Conservation (phyloP, 53 echinoderm and acorn worm genomes). For the Mesocentrotus franciscanus region DNA sequence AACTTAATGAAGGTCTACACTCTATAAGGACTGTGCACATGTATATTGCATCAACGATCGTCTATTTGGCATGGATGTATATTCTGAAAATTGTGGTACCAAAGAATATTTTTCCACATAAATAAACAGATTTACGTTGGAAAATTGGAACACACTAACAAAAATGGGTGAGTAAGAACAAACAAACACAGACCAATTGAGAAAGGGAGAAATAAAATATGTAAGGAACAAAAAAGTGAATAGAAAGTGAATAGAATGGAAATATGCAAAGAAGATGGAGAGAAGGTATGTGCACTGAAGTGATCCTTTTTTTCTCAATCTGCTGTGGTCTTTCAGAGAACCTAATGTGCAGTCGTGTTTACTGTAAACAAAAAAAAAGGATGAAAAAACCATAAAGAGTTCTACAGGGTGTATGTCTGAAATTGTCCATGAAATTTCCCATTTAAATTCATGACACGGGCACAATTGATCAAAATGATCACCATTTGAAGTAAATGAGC, state of each 20-base stretch:
- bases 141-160: too few relatives aligned
- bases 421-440: neutral
- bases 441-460: neutral
- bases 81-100: too few relatives aligned
- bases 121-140: too few relatives aligned
- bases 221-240: neutral
- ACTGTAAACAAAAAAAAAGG: neutral
- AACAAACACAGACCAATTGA: neutral
- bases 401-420: neutral
- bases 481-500: neutral
- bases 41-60: too few relatives aligned
- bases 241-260: neutral
- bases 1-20: too few relatives aligned
- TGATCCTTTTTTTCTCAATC: too few relatives aligned
- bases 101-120: too few relatives aligned
- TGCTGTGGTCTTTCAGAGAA: too few relatives aligned
- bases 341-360: neutral
- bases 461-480: neutral
- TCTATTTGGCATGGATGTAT: too few relatives aligned
- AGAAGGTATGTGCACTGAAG: neutral
- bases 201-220: neutral
- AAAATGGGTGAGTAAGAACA: too few relatives aligned
- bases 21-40: too few relatives aligned
- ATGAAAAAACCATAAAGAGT: neutral
- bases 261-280: neutral